Evolutionary conservation across 2,113 vertebrate genomes (phyloP).

Genomic region (Ictidomys tridecemlineatus): DNA sequence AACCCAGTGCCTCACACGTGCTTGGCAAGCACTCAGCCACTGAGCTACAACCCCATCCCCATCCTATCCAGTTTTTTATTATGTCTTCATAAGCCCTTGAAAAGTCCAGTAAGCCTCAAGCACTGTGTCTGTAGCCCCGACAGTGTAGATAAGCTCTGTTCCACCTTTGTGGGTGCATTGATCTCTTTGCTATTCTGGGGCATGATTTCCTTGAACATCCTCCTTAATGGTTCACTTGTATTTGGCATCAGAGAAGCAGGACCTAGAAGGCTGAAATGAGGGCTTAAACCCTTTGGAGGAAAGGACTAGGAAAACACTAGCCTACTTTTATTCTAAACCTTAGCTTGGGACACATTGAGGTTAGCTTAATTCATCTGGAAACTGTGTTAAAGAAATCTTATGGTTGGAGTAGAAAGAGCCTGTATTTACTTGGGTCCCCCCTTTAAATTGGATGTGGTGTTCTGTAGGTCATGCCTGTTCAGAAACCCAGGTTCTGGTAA

Average conservation of each 20-base stretch:
- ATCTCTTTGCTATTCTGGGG: background rate
- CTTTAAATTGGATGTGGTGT: background rate
- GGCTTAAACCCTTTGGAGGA: background rate
- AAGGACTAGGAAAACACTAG: background rate
- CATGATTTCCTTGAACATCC: background rate
- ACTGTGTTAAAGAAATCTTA: background rate
- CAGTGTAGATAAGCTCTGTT: background rate
- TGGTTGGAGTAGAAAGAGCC: background rate
- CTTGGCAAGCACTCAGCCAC: too few species aligned
- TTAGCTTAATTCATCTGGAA: background rate
- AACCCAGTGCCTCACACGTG: too few species aligned
- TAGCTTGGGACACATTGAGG: background rate
- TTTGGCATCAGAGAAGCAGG: constrained; percentile 2
- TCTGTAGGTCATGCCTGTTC: background rate
- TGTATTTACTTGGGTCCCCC: background rate
- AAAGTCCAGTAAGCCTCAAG: background rate
- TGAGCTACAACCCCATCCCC: too few species aligned
- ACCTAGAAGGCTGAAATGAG: background rate
- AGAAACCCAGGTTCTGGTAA: background rate
- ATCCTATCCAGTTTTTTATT: background rate
- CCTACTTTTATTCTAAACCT: background rate
- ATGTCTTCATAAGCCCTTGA: background rate
- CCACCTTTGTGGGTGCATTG: background rate
- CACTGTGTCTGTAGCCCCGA: background rate
- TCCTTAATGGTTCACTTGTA: background rate